These are phyloP conservation scores for Scolopax bukidnonensis DNA, from an alignment of 2,797 vertebrate genomes.

Conservation along the genomic window DNA sequence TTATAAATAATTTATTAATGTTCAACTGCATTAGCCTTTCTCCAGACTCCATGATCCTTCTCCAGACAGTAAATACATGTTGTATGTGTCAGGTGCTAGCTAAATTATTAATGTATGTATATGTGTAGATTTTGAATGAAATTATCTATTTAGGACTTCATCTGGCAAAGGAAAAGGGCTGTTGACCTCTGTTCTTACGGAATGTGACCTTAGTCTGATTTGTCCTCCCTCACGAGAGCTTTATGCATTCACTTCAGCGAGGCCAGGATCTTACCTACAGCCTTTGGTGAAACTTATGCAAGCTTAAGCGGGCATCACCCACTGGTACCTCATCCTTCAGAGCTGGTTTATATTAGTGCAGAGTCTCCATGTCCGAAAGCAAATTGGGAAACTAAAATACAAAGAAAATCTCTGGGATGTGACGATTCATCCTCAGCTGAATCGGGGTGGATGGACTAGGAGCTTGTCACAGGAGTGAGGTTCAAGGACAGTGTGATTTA, in stretches of 20 bases:
- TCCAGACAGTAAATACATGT: background rate
- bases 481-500: background rate
- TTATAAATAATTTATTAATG: conserved; percentile 1
- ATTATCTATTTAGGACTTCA: background rate
- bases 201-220: background rate
- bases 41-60: background rate
- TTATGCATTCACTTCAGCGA: background rate
- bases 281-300: background rate
- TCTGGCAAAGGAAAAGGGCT: background rate
- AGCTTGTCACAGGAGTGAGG: background rate
- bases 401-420: background rate
- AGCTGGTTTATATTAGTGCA: background rate
- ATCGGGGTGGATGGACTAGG: background rate
- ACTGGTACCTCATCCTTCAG: background rate
- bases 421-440: background rate
- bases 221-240: background rate
- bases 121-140: background rate
- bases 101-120: background rate
- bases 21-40: background rate
- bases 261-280: background rate
- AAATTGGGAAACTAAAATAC: background rate
- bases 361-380: background rate
- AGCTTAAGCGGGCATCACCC: background rate
- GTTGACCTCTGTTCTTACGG: background rate
- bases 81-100: background rate